phyloP scores from a whole-genome alignment of 2,113 vertebrate species.

The Vulpes vulpes region DNA sequence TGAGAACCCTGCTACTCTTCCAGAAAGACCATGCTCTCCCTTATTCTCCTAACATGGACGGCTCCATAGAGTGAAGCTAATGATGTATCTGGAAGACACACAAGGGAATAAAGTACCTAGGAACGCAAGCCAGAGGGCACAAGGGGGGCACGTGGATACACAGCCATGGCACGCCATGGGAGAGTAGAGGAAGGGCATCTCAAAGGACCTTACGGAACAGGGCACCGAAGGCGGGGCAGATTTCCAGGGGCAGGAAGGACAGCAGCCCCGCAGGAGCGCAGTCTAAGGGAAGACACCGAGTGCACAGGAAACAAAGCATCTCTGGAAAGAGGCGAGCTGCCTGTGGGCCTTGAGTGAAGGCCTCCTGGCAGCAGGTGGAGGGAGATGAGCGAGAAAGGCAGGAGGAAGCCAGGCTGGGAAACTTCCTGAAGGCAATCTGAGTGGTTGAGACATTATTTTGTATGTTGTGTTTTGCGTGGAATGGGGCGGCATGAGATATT shows the following conservation, averaged over 20 bases:
- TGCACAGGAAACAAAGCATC: background rate
- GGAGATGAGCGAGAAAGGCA: background rate
- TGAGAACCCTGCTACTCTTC: background rate
- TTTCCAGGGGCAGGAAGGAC: background rate
- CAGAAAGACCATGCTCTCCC: background rate
- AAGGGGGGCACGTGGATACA: accelerated
- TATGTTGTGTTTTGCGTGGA: background rate
- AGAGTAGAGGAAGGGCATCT: background rate
- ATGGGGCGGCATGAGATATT: background rate
- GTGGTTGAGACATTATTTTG: too few relatives aligned
- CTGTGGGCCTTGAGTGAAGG: background rate
- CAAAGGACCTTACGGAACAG: background rate
- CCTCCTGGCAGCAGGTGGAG: background rate
- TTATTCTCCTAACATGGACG: background rate
- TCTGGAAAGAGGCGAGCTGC: background rate
- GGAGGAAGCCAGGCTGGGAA: background rate
- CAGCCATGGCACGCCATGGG: accelerated
- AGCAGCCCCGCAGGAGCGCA: too few relatives aligned
- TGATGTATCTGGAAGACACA: background rate
- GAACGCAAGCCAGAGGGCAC: accelerated
- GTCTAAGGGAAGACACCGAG: too few relatives aligned
- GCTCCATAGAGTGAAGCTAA: background rate
- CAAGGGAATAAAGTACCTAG: too few relatives aligned
- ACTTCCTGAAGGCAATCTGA: background rate
- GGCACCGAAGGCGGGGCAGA: too few relatives aligned